Conservation (phyloP, 2,797 vertebrate genomes). For the Rhynchonycteris naso region DNA sequence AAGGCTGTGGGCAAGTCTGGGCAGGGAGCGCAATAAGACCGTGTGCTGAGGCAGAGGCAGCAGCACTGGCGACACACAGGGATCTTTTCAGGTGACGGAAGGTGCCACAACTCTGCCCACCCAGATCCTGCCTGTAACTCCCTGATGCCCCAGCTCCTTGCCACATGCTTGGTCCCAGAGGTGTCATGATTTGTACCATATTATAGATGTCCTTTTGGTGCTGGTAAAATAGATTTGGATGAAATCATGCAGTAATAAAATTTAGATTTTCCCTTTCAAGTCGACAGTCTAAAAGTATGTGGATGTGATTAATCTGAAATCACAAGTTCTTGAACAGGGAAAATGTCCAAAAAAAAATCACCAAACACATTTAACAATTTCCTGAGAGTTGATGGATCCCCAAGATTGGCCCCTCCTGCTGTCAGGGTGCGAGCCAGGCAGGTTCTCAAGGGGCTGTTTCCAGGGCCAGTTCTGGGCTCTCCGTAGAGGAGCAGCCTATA, state of each 20-base stretch:
- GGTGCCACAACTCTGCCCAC: accelerated
- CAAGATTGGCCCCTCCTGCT: background rate
- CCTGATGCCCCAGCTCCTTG: accelerated
- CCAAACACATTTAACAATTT: constrained; percentile 10
- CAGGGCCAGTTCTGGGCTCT: background rate
- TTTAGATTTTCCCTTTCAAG: constrained; percentile 37
- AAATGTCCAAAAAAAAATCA: background rate
- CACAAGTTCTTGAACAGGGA: background rate
- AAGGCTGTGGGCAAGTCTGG: background rate
- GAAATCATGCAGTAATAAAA: constrained; percentile 57
- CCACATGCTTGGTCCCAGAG: background rate
- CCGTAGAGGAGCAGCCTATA: accelerated
- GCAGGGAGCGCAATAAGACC: background rate
- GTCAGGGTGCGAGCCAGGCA: background rate
- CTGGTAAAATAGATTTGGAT: background rate
- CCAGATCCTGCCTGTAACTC: background rate
- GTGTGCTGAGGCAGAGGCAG: background rate
- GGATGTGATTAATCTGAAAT: constrained; percentile 44
- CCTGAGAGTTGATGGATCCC: background rate
- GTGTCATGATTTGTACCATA: background rate
- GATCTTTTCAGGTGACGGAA: accelerated
- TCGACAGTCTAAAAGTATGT: constrained; percentile 10
- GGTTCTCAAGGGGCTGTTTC: background rate
- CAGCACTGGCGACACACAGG: accelerated
- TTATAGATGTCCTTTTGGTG: background rate